Conservation (phyloP, 2,888 invertebrate species). For the Lissocephala sabroskyi region DNA sequence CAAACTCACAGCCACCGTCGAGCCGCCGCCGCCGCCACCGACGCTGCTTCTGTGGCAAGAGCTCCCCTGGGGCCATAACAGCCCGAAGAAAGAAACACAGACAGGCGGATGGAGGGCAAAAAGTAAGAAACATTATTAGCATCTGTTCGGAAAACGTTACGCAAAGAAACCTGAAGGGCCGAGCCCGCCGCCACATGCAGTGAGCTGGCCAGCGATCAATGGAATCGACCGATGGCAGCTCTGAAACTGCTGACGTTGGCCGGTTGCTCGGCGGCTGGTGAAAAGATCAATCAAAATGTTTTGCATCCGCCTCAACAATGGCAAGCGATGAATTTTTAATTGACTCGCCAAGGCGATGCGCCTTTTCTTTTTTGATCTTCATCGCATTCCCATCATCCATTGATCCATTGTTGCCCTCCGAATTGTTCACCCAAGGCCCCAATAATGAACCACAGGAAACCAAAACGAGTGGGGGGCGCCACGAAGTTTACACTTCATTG, state of each 20-base stretch:
- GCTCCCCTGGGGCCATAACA: constrained; percentile 31
- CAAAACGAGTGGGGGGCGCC: too few species aligned
- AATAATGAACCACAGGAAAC: too few species aligned
- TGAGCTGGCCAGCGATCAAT: constrained; percentile 44
- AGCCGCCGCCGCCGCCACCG: too few species aligned
- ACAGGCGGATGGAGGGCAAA: too few species aligned
- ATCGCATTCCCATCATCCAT: too few species aligned
- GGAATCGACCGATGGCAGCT: constrained; percentile 8
- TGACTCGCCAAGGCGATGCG: constrained; percentile 20
- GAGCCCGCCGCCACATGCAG: constrained; percentile 33
- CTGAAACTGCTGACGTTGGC: background rate
- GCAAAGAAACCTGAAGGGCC: constrained; percentile 1
- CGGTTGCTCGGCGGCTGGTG: constrained; percentile 17
- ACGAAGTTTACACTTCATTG: too few species aligned
- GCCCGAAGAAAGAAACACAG: background rate
- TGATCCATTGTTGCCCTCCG: too few species aligned
- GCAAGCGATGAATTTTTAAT: constrained; percentile 45
- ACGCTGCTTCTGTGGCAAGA: constrained; percentile 37
- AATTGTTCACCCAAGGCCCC: too few species aligned
- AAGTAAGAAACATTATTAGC: constrained; percentile 24
- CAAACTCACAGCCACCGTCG: too few species aligned
- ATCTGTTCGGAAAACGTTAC: constrained; percentile 37
- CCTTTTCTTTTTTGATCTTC: constrained; percentile 1
- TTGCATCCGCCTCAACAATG: constrained; percentile 32
- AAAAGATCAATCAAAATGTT: constrained; percentile 53